Evolutionary conservation across 2,113 vertebrate genomes (phyloP).

Genomic region (Plectropomus leopardus): DNA sequence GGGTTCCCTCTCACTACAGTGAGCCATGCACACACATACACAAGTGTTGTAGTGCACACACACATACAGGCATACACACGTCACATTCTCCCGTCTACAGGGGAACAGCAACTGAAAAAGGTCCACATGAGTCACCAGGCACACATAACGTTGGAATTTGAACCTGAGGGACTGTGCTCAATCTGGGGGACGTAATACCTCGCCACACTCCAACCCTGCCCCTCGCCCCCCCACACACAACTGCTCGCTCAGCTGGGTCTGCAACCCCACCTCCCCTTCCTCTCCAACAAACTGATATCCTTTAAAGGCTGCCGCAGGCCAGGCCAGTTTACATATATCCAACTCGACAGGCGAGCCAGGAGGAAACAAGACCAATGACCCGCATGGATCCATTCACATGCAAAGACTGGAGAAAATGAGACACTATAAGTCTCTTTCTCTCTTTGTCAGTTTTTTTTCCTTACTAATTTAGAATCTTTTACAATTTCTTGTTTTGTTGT

Average conservation of each 20-base stretch:
- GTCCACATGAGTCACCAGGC: constrained; percentile 75
- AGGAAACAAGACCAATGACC: constrained; percentile 85
- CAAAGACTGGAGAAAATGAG: constrained; percentile 65
- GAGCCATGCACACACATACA: background rate
- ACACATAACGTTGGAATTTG: constrained; percentile 56
- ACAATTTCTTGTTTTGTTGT: constrained; percentile 18
- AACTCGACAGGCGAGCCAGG: constrained; percentile 83
- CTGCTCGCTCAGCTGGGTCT: constrained; percentile 62
- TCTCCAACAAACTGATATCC: constrained; percentile 79
- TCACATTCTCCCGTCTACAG: constrained; percentile 25
- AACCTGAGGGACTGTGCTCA: constrained; percentile 74
- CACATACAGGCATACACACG: background rate
- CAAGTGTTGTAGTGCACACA: background rate
- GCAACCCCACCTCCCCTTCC: constrained; percentile 39
- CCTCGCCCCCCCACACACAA: constrained; percentile 20
- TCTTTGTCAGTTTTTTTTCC: constrained; percentile 34
- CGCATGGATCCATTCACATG: constrained; percentile 78
- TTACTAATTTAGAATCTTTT: constrained; percentile 24
- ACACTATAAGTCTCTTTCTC: constrained; percentile 55
- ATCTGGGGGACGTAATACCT: constrained; percentile 68
- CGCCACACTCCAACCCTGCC: background rate
- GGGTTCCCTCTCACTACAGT: background rate
- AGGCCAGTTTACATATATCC: constrained; percentile 83
- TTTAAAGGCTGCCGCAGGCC: constrained; percentile 80
- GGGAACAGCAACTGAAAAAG: constrained; percentile 65